phyloP scores from a whole-genome alignment of 2,113 vertebrate species.

The rabbit (Oryctolagus cuniculus) region DNA sequence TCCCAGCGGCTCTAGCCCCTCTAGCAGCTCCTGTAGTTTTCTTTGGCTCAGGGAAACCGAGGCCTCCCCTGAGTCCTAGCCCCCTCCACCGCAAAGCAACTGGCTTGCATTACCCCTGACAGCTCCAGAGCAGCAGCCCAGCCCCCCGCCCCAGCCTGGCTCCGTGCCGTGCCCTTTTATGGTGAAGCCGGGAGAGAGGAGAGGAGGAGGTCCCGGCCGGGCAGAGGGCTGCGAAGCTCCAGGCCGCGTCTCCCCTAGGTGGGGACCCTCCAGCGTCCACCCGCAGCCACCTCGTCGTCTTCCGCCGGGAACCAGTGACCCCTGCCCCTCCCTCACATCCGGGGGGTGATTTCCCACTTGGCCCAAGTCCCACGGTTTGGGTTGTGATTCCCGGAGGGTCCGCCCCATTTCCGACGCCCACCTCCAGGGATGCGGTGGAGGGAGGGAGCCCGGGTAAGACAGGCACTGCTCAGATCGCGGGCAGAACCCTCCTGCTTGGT shows the following conservation, averaged over 20 bases:
- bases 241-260: constrained; percentile 6
- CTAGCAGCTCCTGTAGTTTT: constrained; percentile 76
- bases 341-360: constrained; percentile 82
- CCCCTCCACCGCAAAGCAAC: constrained; percentile 73
- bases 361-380: constrained; percentile 48
- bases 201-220: background rate
- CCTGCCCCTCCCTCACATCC: constrained; percentile 63
- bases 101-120: constrained; percentile 81
- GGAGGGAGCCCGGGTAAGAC: background rate
- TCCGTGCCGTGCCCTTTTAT: constrained; percentile 79
- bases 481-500: background rate
- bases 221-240: constrained; percentile 12
- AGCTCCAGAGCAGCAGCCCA: constrained; percentile 70
- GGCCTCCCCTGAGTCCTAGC: constrained; percentile 68
- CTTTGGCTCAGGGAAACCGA: constrained; percentile 75
- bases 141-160: constrained; percentile 68
- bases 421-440: background rate
- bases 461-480: background rate
- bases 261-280: background rate
- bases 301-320: background rate
- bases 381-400: constrained; percentile 71
- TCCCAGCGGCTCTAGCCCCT: constrained; percentile 46
- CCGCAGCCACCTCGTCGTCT: background rate
- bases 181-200: constrained; percentile 63
- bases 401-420: constrained; percentile 64